Conservation (phyloP, 1,140 invertebrate species). For the Drosophila setifemur region DNA sequence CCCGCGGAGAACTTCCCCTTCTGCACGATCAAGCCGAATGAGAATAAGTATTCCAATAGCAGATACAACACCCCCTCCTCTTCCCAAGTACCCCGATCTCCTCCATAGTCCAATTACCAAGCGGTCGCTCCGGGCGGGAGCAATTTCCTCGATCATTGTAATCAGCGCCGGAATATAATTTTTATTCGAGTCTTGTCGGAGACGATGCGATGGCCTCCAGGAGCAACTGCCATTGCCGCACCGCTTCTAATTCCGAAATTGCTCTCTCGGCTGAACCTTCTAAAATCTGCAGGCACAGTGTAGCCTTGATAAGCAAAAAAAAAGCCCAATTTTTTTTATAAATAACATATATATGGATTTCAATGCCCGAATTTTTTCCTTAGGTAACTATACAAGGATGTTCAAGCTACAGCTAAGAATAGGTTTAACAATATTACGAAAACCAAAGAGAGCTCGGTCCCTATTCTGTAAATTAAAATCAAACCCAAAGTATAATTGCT, state of each 20-base stretch:
- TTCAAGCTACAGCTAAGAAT: too few species aligned
- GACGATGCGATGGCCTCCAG: constrained; percentile 33
- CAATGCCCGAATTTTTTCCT: too few species aligned
- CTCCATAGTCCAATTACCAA: constrained; percentile 6
- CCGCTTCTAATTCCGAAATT: constrained; percentile 57
- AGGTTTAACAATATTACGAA: too few species aligned
- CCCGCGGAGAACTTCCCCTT: constrained; percentile 99
- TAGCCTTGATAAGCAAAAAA: not conserved
- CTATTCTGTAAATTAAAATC: too few species aligned
- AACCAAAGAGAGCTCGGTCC: too few species aligned
- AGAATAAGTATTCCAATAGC: constrained; percentile 97
- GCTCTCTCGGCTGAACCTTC: constrained; percentile 38
- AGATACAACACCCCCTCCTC: constrained; percentile 79
- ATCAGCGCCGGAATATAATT: constrained; percentile 48
- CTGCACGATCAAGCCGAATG: constrained; percentile 99
- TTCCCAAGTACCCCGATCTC: not conserved
- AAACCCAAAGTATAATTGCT: too few species aligned
- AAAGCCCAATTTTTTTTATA: too few species aligned
- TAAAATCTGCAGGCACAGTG: constrained; percentile 30
- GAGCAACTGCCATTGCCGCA: constrained; percentile 1
- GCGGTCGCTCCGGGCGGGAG: constrained; percentile 7
- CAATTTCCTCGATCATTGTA: constrained; percentile 60
- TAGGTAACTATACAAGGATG: too few species aligned
- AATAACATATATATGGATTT: too few species aligned
- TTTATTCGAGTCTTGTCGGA: constrained; percentile 29